A percentile compares a stretch with the other conserved stretches of the same genome.
Evolutionary conservation across 1,140 invertebrate species (phyloP).

Genomic region (Arctopsyche grandis): DNA sequence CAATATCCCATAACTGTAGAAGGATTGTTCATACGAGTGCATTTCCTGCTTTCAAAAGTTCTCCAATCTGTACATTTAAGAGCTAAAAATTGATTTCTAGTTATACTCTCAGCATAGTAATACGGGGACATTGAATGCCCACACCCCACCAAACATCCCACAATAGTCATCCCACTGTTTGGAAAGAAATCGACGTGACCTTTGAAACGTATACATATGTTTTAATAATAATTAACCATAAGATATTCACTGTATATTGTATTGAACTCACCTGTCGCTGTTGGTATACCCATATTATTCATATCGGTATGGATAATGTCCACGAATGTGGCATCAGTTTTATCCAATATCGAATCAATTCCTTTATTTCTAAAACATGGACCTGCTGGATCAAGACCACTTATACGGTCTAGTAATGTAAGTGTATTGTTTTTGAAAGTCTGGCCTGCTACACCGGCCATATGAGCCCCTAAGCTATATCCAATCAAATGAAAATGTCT

Average conservation of each 20-base stretch:
- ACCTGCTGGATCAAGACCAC: constrained; percentile 79
- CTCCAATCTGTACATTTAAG: constrained; percentile 57
- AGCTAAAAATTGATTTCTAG: constrained; percentile 56
- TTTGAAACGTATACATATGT: constrained; percentile 52
- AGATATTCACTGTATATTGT: neutral
- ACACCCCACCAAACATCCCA: constrained; percentile 68
- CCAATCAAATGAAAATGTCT: constrained; percentile 59
- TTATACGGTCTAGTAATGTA: constrained; percentile 64
- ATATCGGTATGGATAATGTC: constrained; percentile 82
- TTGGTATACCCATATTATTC: constrained; percentile 74
- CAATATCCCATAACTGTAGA: constrained; percentile 56
- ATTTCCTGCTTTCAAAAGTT: constrained; percentile 56
- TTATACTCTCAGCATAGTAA: constrained; percentile 72
- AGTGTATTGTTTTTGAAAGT: constrained; percentile 58
- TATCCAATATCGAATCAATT: constrained; percentile 64
- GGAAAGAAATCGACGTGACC: constrained; percentile 85
- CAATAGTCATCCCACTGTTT: constrained; percentile 72
- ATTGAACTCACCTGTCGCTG: constrained; percentile 66
- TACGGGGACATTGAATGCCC: constrained; percentile 72
- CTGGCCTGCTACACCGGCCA: constrained; percentile 66
- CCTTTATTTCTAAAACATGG: constrained; percentile 69
- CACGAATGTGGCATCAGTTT: constrained; percentile 69
- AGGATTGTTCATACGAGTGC: constrained; percentile 36
- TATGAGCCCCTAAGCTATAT: constrained; percentile 67
- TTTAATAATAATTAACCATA: neutral